Conservation (phyloP, 2,113 vertebrate species). For the Siphamia tubifer region DNA sequence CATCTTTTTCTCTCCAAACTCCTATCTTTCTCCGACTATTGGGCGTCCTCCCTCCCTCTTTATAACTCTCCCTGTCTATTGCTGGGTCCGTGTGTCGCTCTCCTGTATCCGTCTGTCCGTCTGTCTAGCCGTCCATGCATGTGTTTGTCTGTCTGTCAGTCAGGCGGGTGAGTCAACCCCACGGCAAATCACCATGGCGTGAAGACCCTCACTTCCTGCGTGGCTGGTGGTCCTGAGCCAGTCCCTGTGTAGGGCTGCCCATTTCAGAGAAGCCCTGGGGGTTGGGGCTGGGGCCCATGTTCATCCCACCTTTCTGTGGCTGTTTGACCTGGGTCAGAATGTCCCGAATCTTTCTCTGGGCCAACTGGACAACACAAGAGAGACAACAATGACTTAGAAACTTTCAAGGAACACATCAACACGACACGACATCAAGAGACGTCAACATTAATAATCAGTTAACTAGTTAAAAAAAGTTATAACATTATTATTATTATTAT, state of each 20-base stretch:
- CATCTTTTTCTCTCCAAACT: conserved; percentile 24
- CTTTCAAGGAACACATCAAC: too few relatives aligned
- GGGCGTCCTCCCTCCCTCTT: conserved; percentile 60
- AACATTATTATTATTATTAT: too few relatives aligned
- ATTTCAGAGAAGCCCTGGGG: conserved; percentile 71
- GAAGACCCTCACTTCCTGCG: conserved; percentile 85
- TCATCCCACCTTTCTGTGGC: conserved; percentile 88
- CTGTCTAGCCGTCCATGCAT: conserved; percentile 52
- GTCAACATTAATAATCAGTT: too few relatives aligned
- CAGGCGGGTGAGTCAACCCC: conserved; percentile 18
- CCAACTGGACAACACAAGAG: conserved; percentile 79
- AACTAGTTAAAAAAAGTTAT: too few relatives aligned
- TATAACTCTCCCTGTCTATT: conserved; percentile 73
- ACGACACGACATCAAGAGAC: too few relatives aligned
- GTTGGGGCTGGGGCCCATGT: conserved; percentile 73
- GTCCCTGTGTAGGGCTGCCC: conserved; percentile 67
- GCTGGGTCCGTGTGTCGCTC: conserved; percentile 76
- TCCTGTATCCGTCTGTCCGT: conserved; percentile 67
- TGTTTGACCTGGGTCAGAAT: conserved; percentile 95
- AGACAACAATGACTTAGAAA: neutral
- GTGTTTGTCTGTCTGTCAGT: conserved; percentile 59
- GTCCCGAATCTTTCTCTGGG: conserved; percentile 95
- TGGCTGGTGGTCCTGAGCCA: conserved; percentile 71
- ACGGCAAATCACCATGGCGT: neutral
- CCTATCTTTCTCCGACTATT: conserved; percentile 47